Conservation (phyloP, 2,797 vertebrate species). For the Acanthiza pusilla region DNA sequence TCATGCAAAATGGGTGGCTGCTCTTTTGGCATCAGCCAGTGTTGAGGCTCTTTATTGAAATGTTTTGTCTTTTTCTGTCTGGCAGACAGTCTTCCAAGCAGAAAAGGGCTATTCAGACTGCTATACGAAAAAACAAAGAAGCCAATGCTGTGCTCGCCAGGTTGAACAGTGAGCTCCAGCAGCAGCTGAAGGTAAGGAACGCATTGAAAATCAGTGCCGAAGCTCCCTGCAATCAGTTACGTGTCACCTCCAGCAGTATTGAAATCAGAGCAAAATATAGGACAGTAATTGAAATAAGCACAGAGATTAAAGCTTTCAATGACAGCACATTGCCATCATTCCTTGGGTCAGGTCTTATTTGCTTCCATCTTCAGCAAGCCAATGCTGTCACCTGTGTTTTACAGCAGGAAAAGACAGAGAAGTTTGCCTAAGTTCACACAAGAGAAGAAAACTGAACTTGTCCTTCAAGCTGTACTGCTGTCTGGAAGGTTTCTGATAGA, state of each 20-base stretch:
- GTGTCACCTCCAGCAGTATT: not conserved
- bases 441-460: not conserved
- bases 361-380: not conserved
- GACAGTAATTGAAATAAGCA: not conserved
- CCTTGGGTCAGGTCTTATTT: not conserved
- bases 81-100: conserved; percentile 85
- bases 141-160: conserved; percentile 90
- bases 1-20: not conserved
- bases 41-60: conserved; percentile 14
- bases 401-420: not conserved
- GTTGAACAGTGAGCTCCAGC: conserved; percentile 95
- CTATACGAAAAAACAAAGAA: conserved; percentile 95
- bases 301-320: not conserved
- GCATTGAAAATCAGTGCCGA: not conserved
- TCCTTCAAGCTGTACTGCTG: not conserved
- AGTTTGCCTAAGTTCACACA: not conserved
- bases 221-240: not conserved
- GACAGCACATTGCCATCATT: not conserved
- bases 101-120: conserved; percentile 92
- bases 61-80: conserved; percentile 59
- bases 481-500: not conserved
- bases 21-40: not conserved
- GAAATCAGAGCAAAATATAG: not conserved
- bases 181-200: conserved; percentile 90
- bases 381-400: not conserved